Evolutionary conservation across 2,113 vertebrate species (phyloP).

Genomic region (Collichthys lucidus): DNA sequence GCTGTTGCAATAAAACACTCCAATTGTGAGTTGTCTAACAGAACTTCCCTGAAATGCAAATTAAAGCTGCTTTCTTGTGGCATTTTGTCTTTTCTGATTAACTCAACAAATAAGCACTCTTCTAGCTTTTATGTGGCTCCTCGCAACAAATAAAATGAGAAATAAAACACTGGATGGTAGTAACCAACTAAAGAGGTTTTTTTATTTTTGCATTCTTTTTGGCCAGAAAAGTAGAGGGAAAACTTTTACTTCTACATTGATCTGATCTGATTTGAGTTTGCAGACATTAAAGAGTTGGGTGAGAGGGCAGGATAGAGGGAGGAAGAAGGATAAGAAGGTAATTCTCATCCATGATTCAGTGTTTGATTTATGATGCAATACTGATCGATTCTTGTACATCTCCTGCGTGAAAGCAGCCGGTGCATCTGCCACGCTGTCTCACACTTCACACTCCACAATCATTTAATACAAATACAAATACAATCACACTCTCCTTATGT

Average conservation of each 20-base stretch:
- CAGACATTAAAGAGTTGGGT: conserved; percentile 50
- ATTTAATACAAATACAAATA: too few relatives aligned
- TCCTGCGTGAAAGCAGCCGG: conserved; percentile 30
- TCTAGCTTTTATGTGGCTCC: too few relatives aligned
- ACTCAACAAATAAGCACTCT: background rate
- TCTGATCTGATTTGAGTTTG: conserved; percentile 18
- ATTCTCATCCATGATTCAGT: conserved; percentile 51
- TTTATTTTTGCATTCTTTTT: background rate
- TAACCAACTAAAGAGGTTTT: background rate
- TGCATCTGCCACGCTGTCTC: conserved; percentile 34
- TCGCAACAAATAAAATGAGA: background rate
- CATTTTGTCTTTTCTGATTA: background rate
- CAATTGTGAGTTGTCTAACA: too few relatives aligned
- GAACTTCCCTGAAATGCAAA: background rate
- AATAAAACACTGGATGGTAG: background rate
- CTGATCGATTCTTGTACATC: conserved; percentile 53
- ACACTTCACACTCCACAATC: too few relatives aligned
- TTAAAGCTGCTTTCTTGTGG: background rate
- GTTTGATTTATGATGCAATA: conserved; percentile 54
- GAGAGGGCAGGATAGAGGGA: conserved; percentile 18
- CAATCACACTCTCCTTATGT: too few relatives aligned
- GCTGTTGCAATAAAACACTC: too few relatives aligned
- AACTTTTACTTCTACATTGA: background rate
- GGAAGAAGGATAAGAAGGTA: conserved; percentile 38
- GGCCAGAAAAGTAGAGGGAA: background rate